These are phyloP conservation scores for Xyrichtys novacula DNA, from an alignment of 2,797 vertebrate genomes.

Conservation along the genomic window DNA sequence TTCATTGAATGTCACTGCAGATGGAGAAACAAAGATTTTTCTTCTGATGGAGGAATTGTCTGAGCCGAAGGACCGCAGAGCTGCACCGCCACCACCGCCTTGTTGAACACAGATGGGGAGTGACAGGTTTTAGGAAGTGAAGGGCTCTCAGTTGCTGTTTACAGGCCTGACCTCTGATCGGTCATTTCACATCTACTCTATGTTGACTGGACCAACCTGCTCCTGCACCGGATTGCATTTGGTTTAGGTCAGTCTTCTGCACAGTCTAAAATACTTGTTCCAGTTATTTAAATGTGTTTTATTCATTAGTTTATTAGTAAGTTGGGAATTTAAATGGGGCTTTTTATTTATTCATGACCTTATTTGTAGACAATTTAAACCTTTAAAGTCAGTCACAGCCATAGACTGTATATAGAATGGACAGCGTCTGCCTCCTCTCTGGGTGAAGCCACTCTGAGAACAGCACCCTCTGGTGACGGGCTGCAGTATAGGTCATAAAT, in stretches of 20 bases:
- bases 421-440: no score
- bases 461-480: no score
- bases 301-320: no score
- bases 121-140: constrained; percentile 55
- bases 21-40: constrained; percentile 4
- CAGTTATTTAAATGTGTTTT: no score
- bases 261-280: not conserved
- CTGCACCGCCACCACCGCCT: not conserved
- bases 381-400: no score
- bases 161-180: constrained; percentile 42
- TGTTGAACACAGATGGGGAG: constrained; percentile 38
- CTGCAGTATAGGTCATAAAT: no score
- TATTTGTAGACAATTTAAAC: no score
- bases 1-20: constrained; percentile 41
- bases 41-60: constrained; percentile 5
- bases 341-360: no score
- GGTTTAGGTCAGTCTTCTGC: not conserved
- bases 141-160: constrained; percentile 25
- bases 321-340: no score
- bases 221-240: constrained; percentile 25
- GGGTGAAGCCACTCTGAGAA: no score
- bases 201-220: constrained; percentile 14
- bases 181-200: constrained; percentile 36
- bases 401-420: no score
- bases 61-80: constrained; percentile 12